Base-by-base conservation (phyloP, 2,113 vertebrate genomes). In the Haplotaxodon microlepis region DNA sequence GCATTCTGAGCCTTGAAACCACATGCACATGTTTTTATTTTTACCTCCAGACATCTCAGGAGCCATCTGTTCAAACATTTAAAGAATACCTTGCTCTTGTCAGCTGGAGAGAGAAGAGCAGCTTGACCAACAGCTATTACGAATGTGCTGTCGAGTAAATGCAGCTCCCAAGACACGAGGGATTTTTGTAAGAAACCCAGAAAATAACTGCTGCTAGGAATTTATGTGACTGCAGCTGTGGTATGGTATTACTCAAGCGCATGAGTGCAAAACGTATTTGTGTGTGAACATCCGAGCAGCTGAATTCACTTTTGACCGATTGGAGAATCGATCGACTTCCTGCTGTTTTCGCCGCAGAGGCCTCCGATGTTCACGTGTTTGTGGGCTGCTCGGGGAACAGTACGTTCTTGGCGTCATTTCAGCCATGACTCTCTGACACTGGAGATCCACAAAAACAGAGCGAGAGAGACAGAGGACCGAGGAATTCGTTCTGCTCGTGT, bases 1-100 rank as follows among this genome's bases (percentile, higher is more conserved):
- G 92, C 92, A 86, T 94, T 88, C 90, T 73, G 83, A 85, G 89
- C 84, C 88, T 81, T 91, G 83, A 76, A 91, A 87, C 45, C 88
- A 87, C 83, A 81, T 61, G 63, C 89, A 93, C 80, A 71, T 92
- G 88, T 93, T 94, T 94, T 94, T 92, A 93, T 96, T 96, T 95
- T 95, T 94, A 93, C 91, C 86, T 92, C 86, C 90, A 91, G 88
- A 85, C 86, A 89, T 92, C 90, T 92, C 87, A 76, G 90, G 88
- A 95, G 81, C 90, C 84, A 92, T 95, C 92, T 96, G 94, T 90
- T 95, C 82, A 95, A 95, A 94, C 93, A 94, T 94, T 96, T 95
- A 94, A 91, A 86, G 89, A 95, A 94, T 90, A 94, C 87, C 89
- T 93, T 84, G 78, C 50, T 87, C 86, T 89, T 81, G 81, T 87